Evolutionary conservation across 2,888 invertebrate species (phyloP), one percentile per base, ranked within the genome.

Genomic region (Ormyrus thymus): DNA sequence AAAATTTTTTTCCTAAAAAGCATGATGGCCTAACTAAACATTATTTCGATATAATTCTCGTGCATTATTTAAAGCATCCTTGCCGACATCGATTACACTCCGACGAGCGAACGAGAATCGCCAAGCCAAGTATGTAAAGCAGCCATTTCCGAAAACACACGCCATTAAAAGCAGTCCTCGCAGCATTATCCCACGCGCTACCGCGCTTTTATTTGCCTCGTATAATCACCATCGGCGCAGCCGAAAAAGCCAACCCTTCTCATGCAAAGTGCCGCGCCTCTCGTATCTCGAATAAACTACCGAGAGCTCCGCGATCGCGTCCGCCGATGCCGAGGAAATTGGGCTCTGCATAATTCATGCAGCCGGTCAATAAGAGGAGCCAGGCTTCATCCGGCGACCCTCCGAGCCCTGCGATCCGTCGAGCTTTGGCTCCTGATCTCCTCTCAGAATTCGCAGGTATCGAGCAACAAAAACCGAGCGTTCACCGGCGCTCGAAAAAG

Each of bases 281-380:
- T 13, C 9, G 45, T 68, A 65, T 72, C 43, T 29, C 29, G 56
- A 48, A 65, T 75, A 76, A 76, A 69, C 62, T 48, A 10, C 15
- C 46, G 59, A 50, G 29, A 72, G 72, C 72, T 61, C 29, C 46
- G 13, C n/a, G 13, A 15, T 13, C 53, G 56, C 13, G 10, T 11
- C 10, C 29, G 62, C 62, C 69, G 69, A 62, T 69, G 15, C n/a
- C n/a, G 46, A 11, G 82, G 81, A 86, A 83, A 83, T 84, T 84
- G 84, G 83, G 79, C 79, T 81, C 83, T 87, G 85, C 84, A 88
- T 88, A 85, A 88, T 87, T 87, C 86, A 88, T 86, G 82, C 81
- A 81, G 83, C 65, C 82, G 84, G 82, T 85, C 82, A 81, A 84
- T 83, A 83, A 82, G 84, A 83, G 82, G 81, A 29, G 65, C 75